Base-by-base conservation (phyloP, 2,113 vertebrate species). In the Xyrauchen texanus region DNA sequence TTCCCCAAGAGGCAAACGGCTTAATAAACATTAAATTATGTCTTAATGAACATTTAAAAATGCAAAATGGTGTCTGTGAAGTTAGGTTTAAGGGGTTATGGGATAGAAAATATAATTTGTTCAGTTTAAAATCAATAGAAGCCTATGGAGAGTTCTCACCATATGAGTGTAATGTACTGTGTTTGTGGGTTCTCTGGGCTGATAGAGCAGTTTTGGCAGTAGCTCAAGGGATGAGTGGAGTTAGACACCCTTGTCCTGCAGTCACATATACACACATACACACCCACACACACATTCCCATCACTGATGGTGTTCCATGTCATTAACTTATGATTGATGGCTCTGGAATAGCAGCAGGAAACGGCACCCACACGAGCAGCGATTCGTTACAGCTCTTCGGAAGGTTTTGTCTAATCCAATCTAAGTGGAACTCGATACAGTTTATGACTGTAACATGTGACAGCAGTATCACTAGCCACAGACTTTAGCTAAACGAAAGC, bases 321-420 rank as follows among this genome's bases (percentile, higher is more conserved):
- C 77, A 69, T 79, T 65, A 70, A 65, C 16, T 69, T 42, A 34
- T 83, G 81, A 76, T 65, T 58, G 68, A 68, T 60, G 16, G 49
- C 58, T 64, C 55, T 61, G 15, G 46, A 61, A 75, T 57, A n/a
- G 69, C 7, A 15, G 42, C 12, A 46, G 53, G 53, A 45, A 45
- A 34, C 4, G 1, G 45, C n/a, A 42, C 53, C 69, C 55, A 72
- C 21, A 34, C 8, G 42, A 60, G 46, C 9, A 72, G 55, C n/a
- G 5, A 72, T 60, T 72, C 55, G 13, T 60, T 72, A 15, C 13
- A 46, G 55, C 6, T 8, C 55, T 60, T 15, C 42, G 11, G 7
- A 44, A 57, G 21, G 68, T n/a, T 55, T 55, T 12, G 34, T 72
- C n/a, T 44, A 60, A 58, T 72, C 13, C 55, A 60, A 58, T 46